Conservation (phyloP, 53 echinoderm and acorn worm species). For the Astropecten irregularis region DNA sequence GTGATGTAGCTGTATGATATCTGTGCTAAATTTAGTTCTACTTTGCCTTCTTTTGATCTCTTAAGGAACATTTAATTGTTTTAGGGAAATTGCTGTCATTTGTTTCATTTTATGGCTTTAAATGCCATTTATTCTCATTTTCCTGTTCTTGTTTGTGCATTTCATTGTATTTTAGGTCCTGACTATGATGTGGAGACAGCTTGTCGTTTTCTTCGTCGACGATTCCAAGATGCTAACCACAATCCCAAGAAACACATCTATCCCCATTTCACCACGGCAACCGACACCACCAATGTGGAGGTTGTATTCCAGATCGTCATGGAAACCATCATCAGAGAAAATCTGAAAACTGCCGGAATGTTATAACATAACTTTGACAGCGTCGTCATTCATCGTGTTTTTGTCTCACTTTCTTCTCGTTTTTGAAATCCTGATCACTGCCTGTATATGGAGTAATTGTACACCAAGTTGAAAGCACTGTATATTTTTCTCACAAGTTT, state of each 20-base stretch:
- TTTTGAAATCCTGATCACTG: neutral
- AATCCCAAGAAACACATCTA: conserved; percentile 79
- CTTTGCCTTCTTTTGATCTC: too few relatives aligned
- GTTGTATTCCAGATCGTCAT: conserved; percentile 96
- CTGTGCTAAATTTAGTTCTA: too few relatives aligned
- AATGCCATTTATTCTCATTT: too few relatives aligned
- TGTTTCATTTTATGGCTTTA: too few relatives aligned
- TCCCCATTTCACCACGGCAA: conserved; percentile 99
- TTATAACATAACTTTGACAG: conserved; percentile 34
- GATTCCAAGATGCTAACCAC: conserved; percentile 75
- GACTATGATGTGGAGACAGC: conserved; percentile 94
- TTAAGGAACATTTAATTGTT: too few relatives aligned
- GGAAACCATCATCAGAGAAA: conserved; percentile 85
- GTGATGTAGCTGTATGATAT: too few relatives aligned
- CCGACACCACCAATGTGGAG: conserved; percentile 93
- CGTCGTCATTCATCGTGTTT: too few relatives aligned
- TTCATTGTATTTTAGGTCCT: conserved; percentile 76
- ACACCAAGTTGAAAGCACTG: neutral
- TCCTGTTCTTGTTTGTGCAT: too few relatives aligned
- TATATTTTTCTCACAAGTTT: neutral
- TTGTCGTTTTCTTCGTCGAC: conserved; percentile 74
- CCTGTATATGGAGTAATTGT: too few relatives aligned
- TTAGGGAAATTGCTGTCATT: too few relatives aligned
- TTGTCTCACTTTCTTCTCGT: too few relatives aligned
- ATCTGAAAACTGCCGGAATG: conserved; percentile 74